Base-by-base conservation (phyloP, 2,888 invertebrate genomes). In the Pediacus dermestoides region DNA sequence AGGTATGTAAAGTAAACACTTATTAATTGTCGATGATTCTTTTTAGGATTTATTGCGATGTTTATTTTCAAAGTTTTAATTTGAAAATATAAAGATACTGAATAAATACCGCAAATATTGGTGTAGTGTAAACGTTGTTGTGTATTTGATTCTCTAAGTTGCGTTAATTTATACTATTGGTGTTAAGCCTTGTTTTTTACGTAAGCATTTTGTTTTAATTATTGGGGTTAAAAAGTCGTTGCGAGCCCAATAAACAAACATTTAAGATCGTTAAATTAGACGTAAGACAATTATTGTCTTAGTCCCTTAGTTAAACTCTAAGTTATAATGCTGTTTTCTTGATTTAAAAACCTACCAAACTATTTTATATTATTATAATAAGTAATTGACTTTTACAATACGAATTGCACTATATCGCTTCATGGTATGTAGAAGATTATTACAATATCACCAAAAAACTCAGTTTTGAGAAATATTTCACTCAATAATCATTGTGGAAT, bases 321-420 rank as follows among this genome's bases (percentile, higher is more conserved):
- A n/a, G n/a, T n/a, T n/a, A n/a, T n/a, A n/a, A n/a, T n/a, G n/a
- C n/a, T n/a, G n/a, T n/a, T n/a, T n/a, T n/a, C n/a, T n/a, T n/a
- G n/a, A n/a, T n/a, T n/a, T n/a, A 23, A 23, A 9, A 4, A 23
- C 23, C n/a, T 23, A 10, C n/a, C 9, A 23, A 23, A 4, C 23
- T 23, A 23, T 18, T 18, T 18, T 18, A 18, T 18, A 18, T 18
- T 23, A 23, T 10, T 23, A 23, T 4, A 4, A 3, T 4, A 9
- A 23, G 43, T 55, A 55, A 55, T 55, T 55, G 54, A 55, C 54
- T 52, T 46, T 44, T 42, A 49, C 44, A 48, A 47, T 50, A 50
- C 42, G 39, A 39, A 43, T 36, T 37, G 38, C 42, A 43, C 39
- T 40, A 40, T 34, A 16, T 34, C n/a, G n/a, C n/a, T n/a, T n/a